phyloP scores from a whole-genome alignment of 2,797 vertebrate species.

The Gambelia wislizenii region DNA sequence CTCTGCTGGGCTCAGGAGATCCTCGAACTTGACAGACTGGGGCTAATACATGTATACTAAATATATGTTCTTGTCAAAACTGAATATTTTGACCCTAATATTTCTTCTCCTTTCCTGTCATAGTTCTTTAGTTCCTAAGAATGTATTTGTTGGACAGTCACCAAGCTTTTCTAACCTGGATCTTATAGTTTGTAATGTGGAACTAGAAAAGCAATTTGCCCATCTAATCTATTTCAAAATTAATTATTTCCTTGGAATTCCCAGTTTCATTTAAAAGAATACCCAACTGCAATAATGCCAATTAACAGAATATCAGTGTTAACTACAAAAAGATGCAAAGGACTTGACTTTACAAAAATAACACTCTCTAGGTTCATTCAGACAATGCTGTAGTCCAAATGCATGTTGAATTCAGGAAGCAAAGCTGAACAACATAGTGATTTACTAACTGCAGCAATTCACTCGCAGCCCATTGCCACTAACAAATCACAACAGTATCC shows the following conservation, averaged over 20 bases:
- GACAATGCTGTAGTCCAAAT: constrained; percentile 59
- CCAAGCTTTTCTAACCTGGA: constrained; percentile 13
- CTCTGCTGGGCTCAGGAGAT: background rate
- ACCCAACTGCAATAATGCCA: constrained; percentile 3
- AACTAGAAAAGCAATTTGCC: background rate
- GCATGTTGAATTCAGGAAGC: constrained; percentile 66
- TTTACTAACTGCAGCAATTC: constrained; percentile 80
- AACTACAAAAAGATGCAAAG: background rate
- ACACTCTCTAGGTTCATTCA: constrained; percentile 57
- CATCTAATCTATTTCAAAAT: constrained; percentile 16
- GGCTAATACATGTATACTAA: background rate
- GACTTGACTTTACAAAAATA: constrained; percentile 53
- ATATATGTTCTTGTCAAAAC: background rate
- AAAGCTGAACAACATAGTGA: constrained; percentile 67
- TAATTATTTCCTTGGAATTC: constrained; percentile 26
- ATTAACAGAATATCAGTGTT: background rate
- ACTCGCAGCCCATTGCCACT: constrained; percentile 68
- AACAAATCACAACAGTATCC: constrained; percentile 77
- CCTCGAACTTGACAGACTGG: background rate
- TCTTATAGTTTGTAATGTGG: constrained; percentile 24
- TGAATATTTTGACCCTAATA: background rate
- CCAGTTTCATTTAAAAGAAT: constrained; percentile 30
- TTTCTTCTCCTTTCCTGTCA: background rate
- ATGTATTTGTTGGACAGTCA: background rate
- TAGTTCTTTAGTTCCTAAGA: background rate